phyloP scores from a whole-genome alignment of 92 coral and sea anemone species.

The Epizoanthus illoricatus region DNA sequence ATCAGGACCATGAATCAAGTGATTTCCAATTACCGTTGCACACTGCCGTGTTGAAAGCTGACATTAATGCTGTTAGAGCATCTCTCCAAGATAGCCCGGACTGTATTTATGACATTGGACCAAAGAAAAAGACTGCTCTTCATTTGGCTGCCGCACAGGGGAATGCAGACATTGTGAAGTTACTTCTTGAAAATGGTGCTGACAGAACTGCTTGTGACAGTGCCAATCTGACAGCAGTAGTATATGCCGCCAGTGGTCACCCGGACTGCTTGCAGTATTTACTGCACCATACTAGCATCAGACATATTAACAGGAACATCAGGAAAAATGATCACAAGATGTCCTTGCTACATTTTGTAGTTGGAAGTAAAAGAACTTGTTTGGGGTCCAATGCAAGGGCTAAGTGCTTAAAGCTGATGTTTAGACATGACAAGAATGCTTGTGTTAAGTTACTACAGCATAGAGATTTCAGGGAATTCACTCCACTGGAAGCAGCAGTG shows the following conservation, averaged over 20 bases:
- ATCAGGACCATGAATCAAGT: conserved; percentile 31
- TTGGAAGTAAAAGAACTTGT: conserved; percentile 62
- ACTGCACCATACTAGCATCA: conserved; percentile 58
- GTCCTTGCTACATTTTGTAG: conserved; percentile 78
- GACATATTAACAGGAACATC: conserved; percentile 45
- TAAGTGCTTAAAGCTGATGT: conserved; percentile 69
- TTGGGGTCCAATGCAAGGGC: conserved; percentile 53
- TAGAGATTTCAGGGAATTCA: conserved; percentile 52
- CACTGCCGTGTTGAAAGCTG: conserved; percentile 56
- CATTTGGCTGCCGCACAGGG: conserved; percentile 79
- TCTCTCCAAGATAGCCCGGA: conserved; percentile 50
- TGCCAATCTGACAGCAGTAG: conserved; percentile 69
- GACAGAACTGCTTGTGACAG: conserved; percentile 74
- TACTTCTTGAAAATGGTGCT: conserved; percentile 64
- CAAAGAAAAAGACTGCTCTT: conserved; percentile 74
- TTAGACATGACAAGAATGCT: conserved; percentile 58
- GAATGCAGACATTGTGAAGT: conserved; percentile 62
- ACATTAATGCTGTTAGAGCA: conserved; percentile 47
- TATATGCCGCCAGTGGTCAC: conserved; percentile 87
- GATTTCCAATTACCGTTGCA: conserved; percentile 44
- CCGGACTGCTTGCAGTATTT: conserved; percentile 66
- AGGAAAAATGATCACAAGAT: conserved; percentile 47
- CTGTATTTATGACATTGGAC: conserved; percentile 64
- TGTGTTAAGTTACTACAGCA: conserved; percentile 53
- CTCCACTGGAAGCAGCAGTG: conserved; percentile 86